Conservation (phyloP, 2,888 invertebrate species). For the Corbicula japonica region DNA sequence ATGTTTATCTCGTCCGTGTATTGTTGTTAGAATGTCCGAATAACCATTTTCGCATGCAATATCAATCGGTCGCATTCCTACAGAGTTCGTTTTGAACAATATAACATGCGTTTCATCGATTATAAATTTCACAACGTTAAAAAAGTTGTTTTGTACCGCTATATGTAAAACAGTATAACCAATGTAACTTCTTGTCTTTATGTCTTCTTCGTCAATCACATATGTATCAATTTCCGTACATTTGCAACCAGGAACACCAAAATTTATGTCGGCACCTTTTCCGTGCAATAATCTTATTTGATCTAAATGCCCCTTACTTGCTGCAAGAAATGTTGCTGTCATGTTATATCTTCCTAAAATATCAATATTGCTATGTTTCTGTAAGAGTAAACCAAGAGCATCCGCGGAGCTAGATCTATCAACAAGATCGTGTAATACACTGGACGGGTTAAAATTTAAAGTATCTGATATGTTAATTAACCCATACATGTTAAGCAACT, state of each 20-base stretch:
- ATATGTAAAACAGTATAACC: not conserved
- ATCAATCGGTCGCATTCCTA: not conserved
- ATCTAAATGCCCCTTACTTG: conserved; percentile 10
- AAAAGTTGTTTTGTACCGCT: not conserved
- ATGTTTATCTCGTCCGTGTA: not conserved
- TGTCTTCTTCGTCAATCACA: too few relatives aligned
- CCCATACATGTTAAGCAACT: too few relatives aligned
- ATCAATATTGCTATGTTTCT: too few relatives aligned
- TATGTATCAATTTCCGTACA: too few relatives aligned
- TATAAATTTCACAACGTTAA: not conserved
- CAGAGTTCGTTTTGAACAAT: not conserved
- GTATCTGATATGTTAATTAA: too few relatives aligned
- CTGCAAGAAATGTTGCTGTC: conserved; percentile 5
- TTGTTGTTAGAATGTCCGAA: not conserved
- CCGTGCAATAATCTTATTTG: conserved; percentile 5
- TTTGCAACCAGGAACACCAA: not conserved
- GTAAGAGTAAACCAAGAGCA: too few relatives aligned
- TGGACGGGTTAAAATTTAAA: too few relatives aligned
- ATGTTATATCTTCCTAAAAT: not conserved
- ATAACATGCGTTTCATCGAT: not conserved
- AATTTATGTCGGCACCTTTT: conserved; percentile 15
- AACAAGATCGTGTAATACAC: not conserved
- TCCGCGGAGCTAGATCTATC: not conserved
- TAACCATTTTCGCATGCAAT: not conserved
- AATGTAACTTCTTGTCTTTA: not conserved